Evolutionary conservation across 2,888 invertebrate genomes (phyloP), one percentile per base, ranked within the genome.

Genomic region (Cantharis rustica): DNA sequence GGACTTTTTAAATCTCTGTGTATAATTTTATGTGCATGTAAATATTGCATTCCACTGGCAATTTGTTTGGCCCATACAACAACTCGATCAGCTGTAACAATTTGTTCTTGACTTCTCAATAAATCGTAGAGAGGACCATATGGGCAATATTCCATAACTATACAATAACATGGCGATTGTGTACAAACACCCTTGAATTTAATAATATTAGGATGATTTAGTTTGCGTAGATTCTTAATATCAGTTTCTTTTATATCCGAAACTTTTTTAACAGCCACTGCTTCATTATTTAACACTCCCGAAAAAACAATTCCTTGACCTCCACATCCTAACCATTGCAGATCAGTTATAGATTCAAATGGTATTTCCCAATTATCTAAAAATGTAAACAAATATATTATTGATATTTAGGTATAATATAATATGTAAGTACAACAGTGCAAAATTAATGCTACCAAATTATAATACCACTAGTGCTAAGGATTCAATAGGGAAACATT

Each of bases 1-100:
- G 99, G 99, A 86, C 98, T 98, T 89, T 99, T 99, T 80, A 99
- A 92, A 91, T 99, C 99, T 79, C 99, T 91, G 86, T 99, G 99
- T 85, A 99, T 98, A 83, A 99, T 98, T 90, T 98, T 98, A 87
- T 98, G 96, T 64, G 92, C 91, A 88, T 99, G 99, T 75, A 99
- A 91, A 88, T 99, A 99, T 84, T 95, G 93, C 99, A 99, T 99
- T 73, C 99, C 99, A 77, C 93, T 91, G 31, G 98, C 97, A 76
- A 99, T 98, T 88, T 98, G 97, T 86, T 95, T 96, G 61, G 97
- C 94, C 98, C 99, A 99, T 79, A 94, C 94, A 64, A 97, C 93
- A 74, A 98, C 92, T 85, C 96, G 93, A 71, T 91, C 90, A n/a
- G 97, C 97, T 70, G 95, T 93, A 83, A 98, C 94, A 81, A 93